Percentiles rank a stretch among this genome's conserved stretches.
Conservation (phyloP, 2,797 vertebrate species). For the Catharus ustulatus region DNA sequence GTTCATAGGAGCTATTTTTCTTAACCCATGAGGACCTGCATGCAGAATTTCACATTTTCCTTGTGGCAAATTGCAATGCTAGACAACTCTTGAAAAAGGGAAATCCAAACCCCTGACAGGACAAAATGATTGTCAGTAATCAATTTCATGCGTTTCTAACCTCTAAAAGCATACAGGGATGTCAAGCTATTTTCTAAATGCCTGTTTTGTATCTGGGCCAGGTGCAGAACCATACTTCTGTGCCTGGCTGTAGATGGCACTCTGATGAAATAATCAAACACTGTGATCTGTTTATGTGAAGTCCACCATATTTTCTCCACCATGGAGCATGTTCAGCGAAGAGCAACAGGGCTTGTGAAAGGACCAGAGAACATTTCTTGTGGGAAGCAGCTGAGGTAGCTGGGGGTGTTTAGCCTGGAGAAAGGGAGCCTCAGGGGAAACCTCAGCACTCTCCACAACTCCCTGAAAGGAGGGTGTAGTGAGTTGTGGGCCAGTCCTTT, state of each 20-base stretch:
- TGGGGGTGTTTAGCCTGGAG: neutral
- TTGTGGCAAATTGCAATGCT: neutral
- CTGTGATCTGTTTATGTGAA: neutral
- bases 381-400: neutral
- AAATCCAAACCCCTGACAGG: neutral
- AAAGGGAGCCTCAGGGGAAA: neutral
- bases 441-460: too few species aligned
- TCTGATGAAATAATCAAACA: neutral
- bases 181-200: neutral
- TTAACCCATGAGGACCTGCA: neutral
- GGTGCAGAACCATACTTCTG: neutral
- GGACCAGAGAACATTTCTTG: neutral
- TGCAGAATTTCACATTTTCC: neutral
- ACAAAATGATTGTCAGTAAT: neutral
- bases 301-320: neutral
- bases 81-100: neutral
- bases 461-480: neutral
- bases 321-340: rapidly evolving
- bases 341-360: neutral
- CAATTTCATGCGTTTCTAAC: neutral
- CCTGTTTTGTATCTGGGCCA: neutral
- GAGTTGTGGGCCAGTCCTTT: neutral
- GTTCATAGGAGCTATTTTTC: neutral
- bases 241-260: neutral
- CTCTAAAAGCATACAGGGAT: neutral